Evolutionary conservation across 2,113 vertebrate genomes (phyloP), one percentile per base, ranked within the genome.

Genomic region (Ramphastos sulfuratus): DNA sequence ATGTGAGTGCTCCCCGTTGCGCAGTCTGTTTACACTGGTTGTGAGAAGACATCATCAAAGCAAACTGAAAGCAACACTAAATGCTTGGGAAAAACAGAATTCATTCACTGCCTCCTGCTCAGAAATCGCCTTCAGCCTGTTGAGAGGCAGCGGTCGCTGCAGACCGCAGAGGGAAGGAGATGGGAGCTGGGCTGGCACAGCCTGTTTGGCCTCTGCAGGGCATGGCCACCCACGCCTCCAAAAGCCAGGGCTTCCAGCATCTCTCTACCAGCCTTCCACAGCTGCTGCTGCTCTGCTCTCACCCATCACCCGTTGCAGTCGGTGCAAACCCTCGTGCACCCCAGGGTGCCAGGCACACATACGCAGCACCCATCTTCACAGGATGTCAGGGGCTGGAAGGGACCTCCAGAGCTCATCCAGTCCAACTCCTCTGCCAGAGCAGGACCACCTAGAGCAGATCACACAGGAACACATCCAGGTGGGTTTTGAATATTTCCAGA

Each of bases 1-100:
- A 92, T 96, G 96, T 92, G 92, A 94, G 91, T 85, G 86, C 94
- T 92, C 96, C 95, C 96, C 16, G 54, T 79, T 52, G 92, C 5
- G 91, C 92, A 83, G 91, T 75, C 96, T 96, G 95, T 93, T 95
- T 91, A 94, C 92, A 94, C 87, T 81, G 20, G 87, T 87, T 93
- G 94, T 91, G 85, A 86, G 95, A 88, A 96, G 92, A 12, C 93
- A 93, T 93, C 94, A 94, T 96, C 96, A 95, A 96, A 94, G 91
- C 92, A 87, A 92, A 88, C 94, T 89, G 93, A 94, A 95, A 94
- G 91, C 91, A 94, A 92, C 95, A 92, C 91, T 94, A 94, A 95
- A 95, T 87, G 92, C 87, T 93, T 61, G 65, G 80, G 89, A 90
- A 94, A 96, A 94, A 70, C 89, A 88, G 85, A 92, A 93, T 92